Conservation (phyloP, 1,140 invertebrate species). For the Gonioctena quinquepunctata region DNA sequence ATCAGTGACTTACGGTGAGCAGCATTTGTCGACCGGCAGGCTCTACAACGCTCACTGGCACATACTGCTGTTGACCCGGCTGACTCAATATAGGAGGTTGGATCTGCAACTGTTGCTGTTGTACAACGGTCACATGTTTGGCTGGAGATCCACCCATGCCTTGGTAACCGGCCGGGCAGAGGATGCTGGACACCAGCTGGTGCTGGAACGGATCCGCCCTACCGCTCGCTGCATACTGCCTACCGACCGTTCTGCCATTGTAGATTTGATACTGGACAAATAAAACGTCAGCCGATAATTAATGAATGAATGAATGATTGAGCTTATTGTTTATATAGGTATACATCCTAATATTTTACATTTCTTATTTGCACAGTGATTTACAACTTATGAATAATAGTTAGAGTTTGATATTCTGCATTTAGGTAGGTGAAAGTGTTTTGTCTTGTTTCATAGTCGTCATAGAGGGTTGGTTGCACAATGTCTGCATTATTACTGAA, state of each 20-base stretch:
- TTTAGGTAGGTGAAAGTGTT: no score
- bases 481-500: no score
- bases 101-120: constrained; percentile 67
- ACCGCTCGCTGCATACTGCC: constrained; percentile 64
- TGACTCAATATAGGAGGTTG: constrained; percentile 72
- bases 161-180: constrained; percentile 86
- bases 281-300: not conserved
- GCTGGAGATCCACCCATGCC: constrained; percentile 79
- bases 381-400: no score
- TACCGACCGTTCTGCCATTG: constrained; percentile 73
- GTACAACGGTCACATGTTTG: constrained; percentile 88
- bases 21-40: constrained; percentile 70
- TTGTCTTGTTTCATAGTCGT: no score
- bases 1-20: constrained; percentile 60
- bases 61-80: constrained; percentile 81
- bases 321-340: no score
- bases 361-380: no score
- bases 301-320: no score
- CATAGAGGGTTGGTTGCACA: no score
- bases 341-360: no score
- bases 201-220: constrained; percentile 77
- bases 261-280: constrained; percentile 82
- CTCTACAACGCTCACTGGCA: constrained; percentile 90
- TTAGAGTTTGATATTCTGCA: no score
- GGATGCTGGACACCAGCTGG: constrained; percentile 87